Conservation (phyloP, 2,113 vertebrate genomes). For the Dromaius novaehollandiae region DNA sequence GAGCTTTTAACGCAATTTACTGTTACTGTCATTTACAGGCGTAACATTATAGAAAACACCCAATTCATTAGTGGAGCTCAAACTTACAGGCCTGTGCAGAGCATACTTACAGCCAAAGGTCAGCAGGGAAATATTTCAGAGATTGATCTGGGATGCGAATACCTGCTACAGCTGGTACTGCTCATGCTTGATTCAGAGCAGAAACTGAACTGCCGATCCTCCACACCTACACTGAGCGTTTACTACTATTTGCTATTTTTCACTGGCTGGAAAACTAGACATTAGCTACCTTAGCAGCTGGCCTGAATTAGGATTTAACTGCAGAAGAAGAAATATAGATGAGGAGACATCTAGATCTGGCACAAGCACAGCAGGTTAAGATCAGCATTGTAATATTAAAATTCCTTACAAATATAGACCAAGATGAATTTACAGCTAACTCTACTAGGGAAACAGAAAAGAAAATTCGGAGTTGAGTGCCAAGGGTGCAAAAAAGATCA, state of each 20-base stretch:
- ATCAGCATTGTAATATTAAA: background rate
- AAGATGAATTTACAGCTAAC: background rate
- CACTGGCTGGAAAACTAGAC: background rate
- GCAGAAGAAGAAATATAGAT: slow-evolving; percentile 1
- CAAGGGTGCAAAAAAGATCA: background rate
- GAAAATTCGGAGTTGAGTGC: background rate
- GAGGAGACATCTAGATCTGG: background rate
- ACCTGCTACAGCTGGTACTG: slow-evolving; percentile 49
- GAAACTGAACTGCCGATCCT: background rate
- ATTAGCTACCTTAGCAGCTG: slow-evolving; percentile 29
- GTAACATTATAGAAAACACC: slow-evolving; percentile 15
- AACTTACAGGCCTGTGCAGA: slow-evolving; percentile 2
- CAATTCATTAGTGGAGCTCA: background rate
- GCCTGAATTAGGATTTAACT: slow-evolving; percentile 1
- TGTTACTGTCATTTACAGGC: slow-evolving; percentile 14
- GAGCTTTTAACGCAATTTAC: background rate
- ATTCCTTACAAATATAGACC: background rate
- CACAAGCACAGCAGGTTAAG: background rate
- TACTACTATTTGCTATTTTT: slow-evolving; percentile 3
- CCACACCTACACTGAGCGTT: background rate
- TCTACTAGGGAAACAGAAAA: background rate
- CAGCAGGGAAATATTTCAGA: slow-evolving; percentile 21
- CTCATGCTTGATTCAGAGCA: slow-evolving; percentile 19
- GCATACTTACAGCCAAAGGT: slow-evolving; percentile 4
- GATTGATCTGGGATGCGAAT: background rate